Base-by-base conservation (phyloP, 1,140 invertebrate species). In the Heliconius eleuchia region DNA sequence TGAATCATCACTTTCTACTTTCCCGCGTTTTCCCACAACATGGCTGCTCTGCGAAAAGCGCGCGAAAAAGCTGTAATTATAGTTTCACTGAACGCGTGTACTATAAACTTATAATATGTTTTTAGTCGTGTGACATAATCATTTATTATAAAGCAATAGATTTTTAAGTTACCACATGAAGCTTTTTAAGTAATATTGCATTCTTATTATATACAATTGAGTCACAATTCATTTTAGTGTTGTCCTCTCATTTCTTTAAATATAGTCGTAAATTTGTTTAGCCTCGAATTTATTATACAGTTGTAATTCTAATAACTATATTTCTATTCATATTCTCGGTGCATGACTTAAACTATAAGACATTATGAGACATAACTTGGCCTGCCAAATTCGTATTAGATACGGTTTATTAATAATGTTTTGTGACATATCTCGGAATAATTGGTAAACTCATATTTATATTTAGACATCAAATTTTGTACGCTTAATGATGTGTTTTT, bases 1-100 rank as follows among this genome's bases (percentile, higher is more conserved):
- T 92, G 86, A 83, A 78, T 82, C 70, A 66, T 60, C 81, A 88
- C 90, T 92, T 92, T 92, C 91, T 85, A 92, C 90, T 91, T 92
- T 91, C 91, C 85, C 88, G 87, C 84, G 80, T 77, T 82, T 87
- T 91, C 87, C 85, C 88, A 89, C 87, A 88, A 86, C 73, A 87
- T 85, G 83, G 85, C 83, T 79, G 80, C 60, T 37, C 71, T 72
- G 80, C 84, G 87, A 90, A 89, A 89, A 89, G 85, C 86, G 83
- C 81, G 84, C 83, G 82, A 86, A 84, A 81, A 82, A 80, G 46
- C 72, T 39, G 75, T 34, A 52, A 76, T 80, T 73, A 76, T 73
- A 71, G 71, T 80, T 80, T 80, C 76, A 72, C 70, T 77, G 34
- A 57, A 57, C 34, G 70, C 50, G 52, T 57, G 52, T 27, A 66